These are phyloP conservation scores for Napeogenes inachia DNA, from an alignment of 2,888 invertebrate species.

Conservation along the genomic window DNA sequence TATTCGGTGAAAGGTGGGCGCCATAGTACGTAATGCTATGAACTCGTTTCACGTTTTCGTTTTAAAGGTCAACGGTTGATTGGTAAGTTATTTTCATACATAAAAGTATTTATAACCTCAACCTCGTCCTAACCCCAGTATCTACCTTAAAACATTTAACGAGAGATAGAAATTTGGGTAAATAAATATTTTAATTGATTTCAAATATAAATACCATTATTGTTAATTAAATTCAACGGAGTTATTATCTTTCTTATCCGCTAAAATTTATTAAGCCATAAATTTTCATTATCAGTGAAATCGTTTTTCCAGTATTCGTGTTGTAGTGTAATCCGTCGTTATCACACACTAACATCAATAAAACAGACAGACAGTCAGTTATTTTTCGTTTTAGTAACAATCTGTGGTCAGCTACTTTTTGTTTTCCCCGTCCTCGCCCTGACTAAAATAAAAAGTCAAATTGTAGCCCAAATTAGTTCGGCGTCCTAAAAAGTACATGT, in stretches of 20 bases:
- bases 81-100: not conserved
- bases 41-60: not conserved
- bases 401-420: too few relatives aligned
- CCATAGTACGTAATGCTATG: not conserved
- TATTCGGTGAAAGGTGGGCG: slow-evolving; percentile 1
- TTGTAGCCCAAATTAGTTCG: too few relatives aligned
- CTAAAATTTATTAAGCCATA: slow-evolving; percentile 19
- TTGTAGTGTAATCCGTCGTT: not conserved
- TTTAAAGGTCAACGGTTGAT: not conserved
- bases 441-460: too few relatives aligned
- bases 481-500: too few relatives aligned
- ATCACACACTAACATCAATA: not conserved
- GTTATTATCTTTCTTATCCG: slow-evolving; percentile 18
- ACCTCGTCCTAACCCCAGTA: too few relatives aligned
- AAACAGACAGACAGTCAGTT: too few relatives aligned
- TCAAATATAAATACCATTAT: not conserved
- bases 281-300: slow-evolving; percentile 11
- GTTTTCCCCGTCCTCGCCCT: too few relatives aligned
- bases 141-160: too few relatives aligned
- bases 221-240: not conserved
- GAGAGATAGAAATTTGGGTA: too few relatives aligned
- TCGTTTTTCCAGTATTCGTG: slow-evolving; percentile 9
- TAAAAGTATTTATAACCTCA: too few relatives aligned
- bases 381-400: too few relatives aligned
- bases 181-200: not conserved